These are phyloP conservation scores for Tylochromis polylepis DNA, from an alignment of 2,113 vertebrate species.

Conservation along the genomic window DNA sequence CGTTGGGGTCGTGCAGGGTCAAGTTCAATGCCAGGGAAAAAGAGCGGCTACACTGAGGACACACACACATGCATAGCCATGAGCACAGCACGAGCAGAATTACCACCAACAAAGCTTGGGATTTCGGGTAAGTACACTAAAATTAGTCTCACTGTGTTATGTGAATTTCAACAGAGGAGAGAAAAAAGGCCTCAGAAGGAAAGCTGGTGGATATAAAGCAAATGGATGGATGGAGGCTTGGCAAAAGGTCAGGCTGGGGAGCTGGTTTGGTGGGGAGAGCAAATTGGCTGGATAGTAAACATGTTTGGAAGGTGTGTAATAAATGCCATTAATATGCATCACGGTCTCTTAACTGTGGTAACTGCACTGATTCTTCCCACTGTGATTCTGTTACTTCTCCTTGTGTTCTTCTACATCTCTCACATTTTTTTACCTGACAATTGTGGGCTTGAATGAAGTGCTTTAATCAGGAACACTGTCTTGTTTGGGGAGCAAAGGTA, in stretches of 20 bases:
- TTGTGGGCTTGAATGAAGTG: not conserved
- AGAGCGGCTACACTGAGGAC: conserved; percentile 81
- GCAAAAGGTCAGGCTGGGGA: not conserved
- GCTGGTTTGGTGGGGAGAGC: not conserved
- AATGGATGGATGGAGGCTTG: not conserved
- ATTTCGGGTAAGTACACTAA: conserved; percentile 89
- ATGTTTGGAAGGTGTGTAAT: conserved; percentile 71
- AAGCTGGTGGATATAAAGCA: not conserved
- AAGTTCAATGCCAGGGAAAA: conserved; percentile 98
- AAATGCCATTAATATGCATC: conserved; percentile 95
- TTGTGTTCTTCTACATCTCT: not conserved
- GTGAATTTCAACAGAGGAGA: conserved; percentile 79
- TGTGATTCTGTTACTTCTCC: not conserved
- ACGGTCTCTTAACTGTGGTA: not conserved
- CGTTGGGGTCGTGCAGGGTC: conserved; percentile 89
- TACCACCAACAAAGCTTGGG: conserved; percentile 53
- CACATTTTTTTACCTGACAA: not conserved
- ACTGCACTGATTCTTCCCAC: not conserved
- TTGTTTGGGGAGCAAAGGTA: no score
- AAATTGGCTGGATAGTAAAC: conserved; percentile 22
- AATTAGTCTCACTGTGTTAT: conserved; percentile 90
- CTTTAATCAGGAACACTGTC: no score
- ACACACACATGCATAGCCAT: not conserved
- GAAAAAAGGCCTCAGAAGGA: not conserved
- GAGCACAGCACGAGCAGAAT: conserved; percentile 71